Evolutionary conservation across 2,113 vertebrate species (phyloP), one percentile per base, ranked within the genome.

Genomic region (Caracal caracal): DNA sequence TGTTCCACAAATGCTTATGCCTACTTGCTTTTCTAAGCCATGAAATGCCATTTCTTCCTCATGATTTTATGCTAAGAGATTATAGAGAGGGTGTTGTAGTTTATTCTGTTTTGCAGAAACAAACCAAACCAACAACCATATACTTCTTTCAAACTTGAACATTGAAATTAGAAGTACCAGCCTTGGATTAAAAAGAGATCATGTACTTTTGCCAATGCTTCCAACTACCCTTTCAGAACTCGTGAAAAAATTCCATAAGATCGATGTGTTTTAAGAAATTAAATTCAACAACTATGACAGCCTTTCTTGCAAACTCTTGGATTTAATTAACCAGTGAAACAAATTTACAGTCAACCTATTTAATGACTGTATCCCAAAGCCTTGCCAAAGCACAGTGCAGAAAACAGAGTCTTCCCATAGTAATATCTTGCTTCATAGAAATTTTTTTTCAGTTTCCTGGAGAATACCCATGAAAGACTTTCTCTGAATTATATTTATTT

Each of bases 311-410:
- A 80, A 90, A 93, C 11, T 59, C 51, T 96, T 79, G 10, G 8
- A 59, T 95, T 86, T 96, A 95, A 86, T 95, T 86, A 96, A 56
- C 61, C 22, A 83, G 26, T 78, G 12, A 94, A 95, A 37, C 26
- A n/a, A 90, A 95, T 68, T 95, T 81, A 79, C 17, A 89, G 16
- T 49, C 51, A 95, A 28, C 8, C 37, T 86, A 47, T 87, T 84
- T 93, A 96, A 66, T 82, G 35, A n/a, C 30, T 59, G 0, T 51
- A 68, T 87, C 35, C 43, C 83, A 95, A 94, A 94, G 13, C 49
- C 24, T 88, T 95, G 35, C n/a, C n/a, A 90, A 81, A 88, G 40
- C 19, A 83, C 4, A 85, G 4, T 47, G 5, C 5, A n/a, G 4
- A 19, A n/a, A 83, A 61, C n/a, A 51, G 33, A 79, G 79, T 49